Evolutionary conservation across 2,113 vertebrate species (phyloP).

Genomic region (Rallus limicola): DNA sequence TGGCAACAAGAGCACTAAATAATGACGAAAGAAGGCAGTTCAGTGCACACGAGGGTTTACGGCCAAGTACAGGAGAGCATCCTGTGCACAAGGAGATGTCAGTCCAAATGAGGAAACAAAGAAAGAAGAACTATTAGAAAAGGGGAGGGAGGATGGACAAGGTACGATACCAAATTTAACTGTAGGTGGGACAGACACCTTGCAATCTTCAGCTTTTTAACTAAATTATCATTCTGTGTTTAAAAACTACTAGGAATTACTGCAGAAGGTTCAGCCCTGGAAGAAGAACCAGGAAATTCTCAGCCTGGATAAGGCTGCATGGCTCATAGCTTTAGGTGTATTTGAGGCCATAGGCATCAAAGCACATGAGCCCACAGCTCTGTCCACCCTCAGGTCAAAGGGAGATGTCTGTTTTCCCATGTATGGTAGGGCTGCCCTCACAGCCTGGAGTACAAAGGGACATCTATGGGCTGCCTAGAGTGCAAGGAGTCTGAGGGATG

Average conservation of each 20-base stretch:
- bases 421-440: background rate
- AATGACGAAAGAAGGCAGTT: background rate
- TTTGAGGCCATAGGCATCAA: background rate
- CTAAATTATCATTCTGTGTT: background rate
- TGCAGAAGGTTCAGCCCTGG: background rate
- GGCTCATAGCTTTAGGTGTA: background rate
- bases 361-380: background rate
- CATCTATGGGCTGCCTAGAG: background rate
- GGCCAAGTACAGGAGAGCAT: background rate
- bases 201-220: background rate
- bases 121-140: background rate
- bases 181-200: background rate
- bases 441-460: background rate
- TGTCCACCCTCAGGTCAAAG: background rate
- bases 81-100: background rate
- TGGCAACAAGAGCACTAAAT: background rate
- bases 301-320: background rate
- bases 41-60: background rate
- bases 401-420: background rate
- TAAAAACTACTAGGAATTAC: background rate
- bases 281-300: background rate
- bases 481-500: background rate
- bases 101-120: background rate
- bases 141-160: background rate
- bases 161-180: background rate